A percentile compares a stretch with the other conserved stretches of the same genome.
Evolutionary conservation across 2,113 vertebrate species (phyloP).

Genomic region (Struthidea cinerea): DNA sequence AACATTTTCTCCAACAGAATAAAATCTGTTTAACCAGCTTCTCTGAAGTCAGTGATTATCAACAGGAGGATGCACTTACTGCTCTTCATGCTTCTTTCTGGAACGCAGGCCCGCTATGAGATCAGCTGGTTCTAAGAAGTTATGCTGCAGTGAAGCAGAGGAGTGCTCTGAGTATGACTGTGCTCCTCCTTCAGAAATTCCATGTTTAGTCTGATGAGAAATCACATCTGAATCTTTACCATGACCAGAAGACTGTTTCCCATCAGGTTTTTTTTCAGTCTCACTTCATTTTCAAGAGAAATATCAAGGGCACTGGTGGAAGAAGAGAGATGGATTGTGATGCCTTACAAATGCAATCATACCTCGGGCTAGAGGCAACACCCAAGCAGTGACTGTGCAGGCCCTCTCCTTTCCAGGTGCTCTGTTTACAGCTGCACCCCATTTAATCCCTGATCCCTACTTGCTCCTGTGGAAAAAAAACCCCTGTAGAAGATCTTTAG

Average conservation of each 20-base stretch:
- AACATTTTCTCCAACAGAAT: not conserved
- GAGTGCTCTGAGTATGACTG: not conserved
- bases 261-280: not conserved
- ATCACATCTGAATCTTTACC: not conserved
- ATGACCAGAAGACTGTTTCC: not conserved
- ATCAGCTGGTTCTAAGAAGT: not conserved
- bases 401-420: not conserved
- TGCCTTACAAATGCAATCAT: not conserved
- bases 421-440: not conserved
- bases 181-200: constrained; percentile 23
- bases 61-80: not conserved
- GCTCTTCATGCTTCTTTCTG: not conserved
- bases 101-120: not conserved
- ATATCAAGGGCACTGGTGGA: not conserved
- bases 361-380: not conserved
- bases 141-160: not conserved
- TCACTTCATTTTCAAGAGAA: not conserved
- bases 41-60: not conserved
- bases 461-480: not conserved
- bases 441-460: not conserved
- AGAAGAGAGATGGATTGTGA: not conserved
- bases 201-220: not conserved
- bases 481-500: not conserved
- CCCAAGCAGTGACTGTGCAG: not conserved
- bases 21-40: not conserved